Evolutionary conservation across 2,113 vertebrate genomes (phyloP).

Genomic region (Phalacrocorax carbo): DNA sequence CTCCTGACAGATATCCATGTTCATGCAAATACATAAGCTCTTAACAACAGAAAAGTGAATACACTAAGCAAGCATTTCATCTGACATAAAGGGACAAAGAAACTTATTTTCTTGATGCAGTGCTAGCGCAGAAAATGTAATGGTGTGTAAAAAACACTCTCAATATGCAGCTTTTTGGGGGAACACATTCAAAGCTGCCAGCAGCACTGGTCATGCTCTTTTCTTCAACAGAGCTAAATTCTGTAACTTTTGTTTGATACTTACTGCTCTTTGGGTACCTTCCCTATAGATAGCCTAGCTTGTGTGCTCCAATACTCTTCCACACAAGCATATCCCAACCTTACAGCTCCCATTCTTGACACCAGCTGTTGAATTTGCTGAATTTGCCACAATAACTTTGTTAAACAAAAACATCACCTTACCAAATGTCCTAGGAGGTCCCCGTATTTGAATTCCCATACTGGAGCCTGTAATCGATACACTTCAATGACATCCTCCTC

Average conservation of each 20-base stretch:
- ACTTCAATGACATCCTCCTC: slow-evolving; percentile 85
- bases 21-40: not conserved
- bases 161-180: not conserved
- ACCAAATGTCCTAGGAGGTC: slow-evolving; percentile 89
- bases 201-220: not conserved
- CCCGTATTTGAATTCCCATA: slow-evolving; percentile 98
- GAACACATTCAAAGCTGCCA: not conserved
- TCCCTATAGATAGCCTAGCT: not conserved
- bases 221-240: not conserved
- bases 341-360: not conserved
- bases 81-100: not conserved
- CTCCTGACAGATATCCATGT: not conserved
- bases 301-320: not conserved
- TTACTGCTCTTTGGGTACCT: not conserved
- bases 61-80: not conserved
- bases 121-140: not conserved
- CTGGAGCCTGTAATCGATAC: slow-evolving; percentile 90
- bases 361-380: not conserved
- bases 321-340: not conserved
- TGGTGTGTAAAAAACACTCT: not conserved
- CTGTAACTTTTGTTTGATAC: not conserved
- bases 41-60: not conserved
- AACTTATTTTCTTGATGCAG: not conserved
- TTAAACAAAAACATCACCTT: slow-evolving; percentile 53
- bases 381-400: not conserved